phyloP scores from a whole-genome alignment of 2,888 invertebrate species.

The Ctena decussata region DNA sequence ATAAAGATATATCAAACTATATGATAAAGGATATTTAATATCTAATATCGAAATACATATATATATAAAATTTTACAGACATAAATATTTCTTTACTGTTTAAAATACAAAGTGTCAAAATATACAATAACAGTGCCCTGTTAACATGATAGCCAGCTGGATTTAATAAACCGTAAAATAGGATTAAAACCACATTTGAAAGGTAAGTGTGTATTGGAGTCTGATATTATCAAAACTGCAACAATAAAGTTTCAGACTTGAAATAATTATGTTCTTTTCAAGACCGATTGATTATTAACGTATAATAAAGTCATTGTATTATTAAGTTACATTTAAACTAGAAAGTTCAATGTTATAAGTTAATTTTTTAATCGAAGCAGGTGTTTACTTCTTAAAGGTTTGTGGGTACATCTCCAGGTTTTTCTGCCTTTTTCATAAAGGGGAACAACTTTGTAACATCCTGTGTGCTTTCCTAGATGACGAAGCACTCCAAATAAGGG shows the following conservation, averaged over 20 bases:
- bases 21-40: background rate
- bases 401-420: too few species aligned
- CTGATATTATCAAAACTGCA: background rate
- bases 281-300: background rate
- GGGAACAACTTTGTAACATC: too few species aligned
- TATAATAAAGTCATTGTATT: too few species aligned
- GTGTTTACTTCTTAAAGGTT: too few species aligned
- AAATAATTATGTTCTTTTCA: background rate
- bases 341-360: too few species aligned
- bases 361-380: too few species aligned
- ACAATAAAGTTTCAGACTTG: too few species aligned
- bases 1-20: background rate
- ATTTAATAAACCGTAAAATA: slow-evolving; percentile 1
- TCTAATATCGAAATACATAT: background rate
- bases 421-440: too few species aligned
- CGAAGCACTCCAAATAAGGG: too few species aligned
- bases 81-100: background rate
- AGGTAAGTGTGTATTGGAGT: background rate
- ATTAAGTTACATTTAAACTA: too few species aligned
- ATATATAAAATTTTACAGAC: too few species aligned
- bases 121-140: background rate
- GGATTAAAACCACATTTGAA: background rate
- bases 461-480: too few species aligned
- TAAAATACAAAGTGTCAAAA: background rate
- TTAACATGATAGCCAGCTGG: background rate